These are phyloP conservation scores for Sarcophaga variegata DNA, from an alignment of 2,888 invertebrate species.

Conservation along the genomic window DNA sequence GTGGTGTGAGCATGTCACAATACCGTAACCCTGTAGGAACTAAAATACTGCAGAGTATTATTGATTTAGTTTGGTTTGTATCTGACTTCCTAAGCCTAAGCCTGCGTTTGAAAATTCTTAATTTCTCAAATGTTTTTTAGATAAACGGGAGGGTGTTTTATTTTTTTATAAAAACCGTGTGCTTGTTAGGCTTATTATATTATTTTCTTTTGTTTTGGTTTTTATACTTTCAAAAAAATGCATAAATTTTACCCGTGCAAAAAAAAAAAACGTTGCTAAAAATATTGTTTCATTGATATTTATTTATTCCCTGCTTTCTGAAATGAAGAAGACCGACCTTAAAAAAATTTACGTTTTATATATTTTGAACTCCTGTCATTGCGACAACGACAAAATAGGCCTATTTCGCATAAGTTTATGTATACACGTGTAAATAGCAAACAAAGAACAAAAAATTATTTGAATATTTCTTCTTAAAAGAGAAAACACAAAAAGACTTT, in stretches of 20 bases:
- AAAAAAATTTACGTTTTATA: constrained; percentile 50
- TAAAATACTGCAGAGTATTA: too few relatives aligned
- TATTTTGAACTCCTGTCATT: constrained; percentile 73
- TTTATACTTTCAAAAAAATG: neutral
- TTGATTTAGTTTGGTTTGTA: too few relatives aligned
- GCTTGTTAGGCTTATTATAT: too few relatives aligned
- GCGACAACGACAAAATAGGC: constrained; percentile 69
- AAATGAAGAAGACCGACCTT: neutral
- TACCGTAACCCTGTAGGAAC: too few relatives aligned
- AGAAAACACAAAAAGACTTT: neutral
- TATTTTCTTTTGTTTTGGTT: neutral
- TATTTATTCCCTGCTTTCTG: constrained; percentile 30
- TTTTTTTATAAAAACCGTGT: too few relatives aligned
- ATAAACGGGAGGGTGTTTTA: too few relatives aligned
- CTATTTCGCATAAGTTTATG: constrained; percentile 67
- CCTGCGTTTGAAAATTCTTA: too few relatives aligned
- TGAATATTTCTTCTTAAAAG: neutral
- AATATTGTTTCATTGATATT: constrained; percentile 14
- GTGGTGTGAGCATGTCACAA: too few relatives aligned
- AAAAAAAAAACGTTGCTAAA: neutral
- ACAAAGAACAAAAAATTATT: constrained; percentile 1
- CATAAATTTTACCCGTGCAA: neutral
- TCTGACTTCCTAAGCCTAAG: too few relatives aligned
- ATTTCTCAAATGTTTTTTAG: too few relatives aligned
- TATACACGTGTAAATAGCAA: neutral